Conservation (phyloP, 2,113 vertebrate species). For the Tonatia bakeri region DNA sequence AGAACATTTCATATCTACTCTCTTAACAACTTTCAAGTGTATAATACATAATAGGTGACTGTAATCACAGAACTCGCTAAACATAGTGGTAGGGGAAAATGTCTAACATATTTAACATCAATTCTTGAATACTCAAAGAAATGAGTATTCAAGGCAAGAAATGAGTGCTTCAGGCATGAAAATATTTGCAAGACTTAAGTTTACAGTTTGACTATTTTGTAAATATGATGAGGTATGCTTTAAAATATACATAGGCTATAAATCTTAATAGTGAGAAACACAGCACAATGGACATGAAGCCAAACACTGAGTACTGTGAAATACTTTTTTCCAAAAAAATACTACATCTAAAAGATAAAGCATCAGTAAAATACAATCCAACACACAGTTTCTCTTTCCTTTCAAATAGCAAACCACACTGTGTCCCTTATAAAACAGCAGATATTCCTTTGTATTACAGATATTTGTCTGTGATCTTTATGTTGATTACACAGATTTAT, state of each 20-base stretch:
- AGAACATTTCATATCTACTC: neutral
- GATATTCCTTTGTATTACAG: neutral
- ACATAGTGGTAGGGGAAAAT: neutral
- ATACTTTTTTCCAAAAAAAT: neutral
- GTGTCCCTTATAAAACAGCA: neutral
- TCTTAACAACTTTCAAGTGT: neutral
- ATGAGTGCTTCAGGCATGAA: neutral
- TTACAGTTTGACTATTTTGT: neutral
- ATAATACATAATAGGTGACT: neutral
- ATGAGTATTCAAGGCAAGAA: no score
- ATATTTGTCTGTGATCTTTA: neutral
- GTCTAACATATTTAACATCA: neutral
- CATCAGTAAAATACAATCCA: neutral
- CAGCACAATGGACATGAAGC: neutral
- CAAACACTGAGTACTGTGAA: neutral
- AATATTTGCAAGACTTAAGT: neutral
- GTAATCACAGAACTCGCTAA: neutral
- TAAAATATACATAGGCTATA: neutral
- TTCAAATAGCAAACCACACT: neutral
- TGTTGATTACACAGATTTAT: neutral
- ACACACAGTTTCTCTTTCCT: neutral
- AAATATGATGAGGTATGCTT: neutral
- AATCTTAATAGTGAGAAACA: neutral
- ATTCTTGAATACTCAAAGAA: conserved; percentile 9
- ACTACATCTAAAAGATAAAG: neutral